Percentiles rank a stretch among this genome's conserved stretches.
phyloP scores from a whole-genome alignment of 2,888 invertebrate genomes.

The Microplitis deprimator region DNA sequence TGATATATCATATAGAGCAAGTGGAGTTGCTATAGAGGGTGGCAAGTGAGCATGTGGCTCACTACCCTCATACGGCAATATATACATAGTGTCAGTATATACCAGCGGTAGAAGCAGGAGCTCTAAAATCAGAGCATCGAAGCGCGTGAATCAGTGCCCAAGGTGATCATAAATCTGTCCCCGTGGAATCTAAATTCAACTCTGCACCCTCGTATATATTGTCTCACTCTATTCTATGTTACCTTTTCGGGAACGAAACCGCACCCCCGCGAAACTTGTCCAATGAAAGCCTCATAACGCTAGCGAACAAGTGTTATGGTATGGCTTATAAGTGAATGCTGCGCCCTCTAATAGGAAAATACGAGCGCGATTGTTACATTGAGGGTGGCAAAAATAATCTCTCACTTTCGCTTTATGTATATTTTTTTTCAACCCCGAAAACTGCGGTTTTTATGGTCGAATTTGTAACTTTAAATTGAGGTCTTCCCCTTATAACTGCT shows the following conservation, averaged over 20 bases:
- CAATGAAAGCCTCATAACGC: conserved; percentile 64
- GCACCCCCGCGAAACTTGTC: conserved; percentile 47
- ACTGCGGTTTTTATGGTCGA: conserved; percentile 60
- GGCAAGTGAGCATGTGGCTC: conserved; percentile 66
- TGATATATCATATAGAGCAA: conserved; percentile 25
- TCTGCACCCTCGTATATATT: conserved; percentile 45
- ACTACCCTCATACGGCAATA: conserved; percentile 29
- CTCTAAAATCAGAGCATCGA: conserved; percentile 20
- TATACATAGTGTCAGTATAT: background rate
- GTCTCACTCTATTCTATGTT: conserved; percentile 2
- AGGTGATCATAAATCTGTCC: conserved; percentile 71
- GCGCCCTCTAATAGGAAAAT: conserved; percentile 71
- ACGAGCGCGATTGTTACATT: conserved; percentile 68
- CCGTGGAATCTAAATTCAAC: conserved; percentile 55
- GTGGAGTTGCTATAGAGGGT: conserved; percentile 38
- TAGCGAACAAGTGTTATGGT: conserved; percentile 70
- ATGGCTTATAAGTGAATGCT: conserved; percentile 72
- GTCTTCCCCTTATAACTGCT: conserved; percentile 45
- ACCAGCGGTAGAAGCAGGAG: background rate
- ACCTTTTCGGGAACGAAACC: conserved; percentile 26
- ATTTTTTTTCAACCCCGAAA: conserved; percentile 54
- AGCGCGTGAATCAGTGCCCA: conserved; percentile 70
- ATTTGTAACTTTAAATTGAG: conserved; percentile 70
- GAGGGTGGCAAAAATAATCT: conserved; percentile 36
- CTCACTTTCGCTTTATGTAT: conserved; percentile 16